Base-by-base conservation (phyloP, 1,140 invertebrate genomes). In the Goniozus legneri region DNA sequence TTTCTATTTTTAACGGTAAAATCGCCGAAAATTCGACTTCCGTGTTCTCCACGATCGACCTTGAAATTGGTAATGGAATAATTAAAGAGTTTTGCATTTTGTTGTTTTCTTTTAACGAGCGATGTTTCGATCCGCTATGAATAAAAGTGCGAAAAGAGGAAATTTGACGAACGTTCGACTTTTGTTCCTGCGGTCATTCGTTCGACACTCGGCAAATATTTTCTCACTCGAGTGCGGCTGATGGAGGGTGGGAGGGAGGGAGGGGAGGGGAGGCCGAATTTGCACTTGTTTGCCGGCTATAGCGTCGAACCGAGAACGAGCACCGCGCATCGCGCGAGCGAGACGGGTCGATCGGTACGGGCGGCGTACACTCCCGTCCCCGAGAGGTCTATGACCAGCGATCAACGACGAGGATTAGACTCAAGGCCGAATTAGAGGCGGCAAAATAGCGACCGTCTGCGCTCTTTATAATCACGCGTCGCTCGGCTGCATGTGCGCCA, bases 371-470 rank as follows among this genome's bases (percentile, higher is more conserved):
- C 46, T 46, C n/a, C n/a, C 50, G 37, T 50, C 56, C n/a, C n/a
- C n/a, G n/a, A n/a, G 60, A 58, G 64, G 64, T 69, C 61, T 62
- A 63, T 50, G 65, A 66, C 69, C 62, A 60, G 48, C 55, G 38
- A 38, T 35, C 48, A 49, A 48, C 36, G 56, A 51, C 48, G 58
- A 50, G 54, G 60, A 70, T 72, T 72, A 72, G 69, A 72, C 67
- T 63, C 65, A 70, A 69, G 66, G 67, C 54, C 62, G 62, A 72
- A 65, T 70, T 69, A 69, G 67, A 70, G 62, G 33, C 45, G 50
- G 44, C 49, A 43, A 43, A n/a, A 19, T 43, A 32, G 14, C 40
- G 10, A 19, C 27, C 14, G 16, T 10, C 24, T 10, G 4, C 24
- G 24, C 10, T 27, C 24, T 27, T 13, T 7, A 8, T 33, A 7